Base-by-base conservation (phyloP, 1,140 invertebrate genomes). In the Atta texana region DNA sequence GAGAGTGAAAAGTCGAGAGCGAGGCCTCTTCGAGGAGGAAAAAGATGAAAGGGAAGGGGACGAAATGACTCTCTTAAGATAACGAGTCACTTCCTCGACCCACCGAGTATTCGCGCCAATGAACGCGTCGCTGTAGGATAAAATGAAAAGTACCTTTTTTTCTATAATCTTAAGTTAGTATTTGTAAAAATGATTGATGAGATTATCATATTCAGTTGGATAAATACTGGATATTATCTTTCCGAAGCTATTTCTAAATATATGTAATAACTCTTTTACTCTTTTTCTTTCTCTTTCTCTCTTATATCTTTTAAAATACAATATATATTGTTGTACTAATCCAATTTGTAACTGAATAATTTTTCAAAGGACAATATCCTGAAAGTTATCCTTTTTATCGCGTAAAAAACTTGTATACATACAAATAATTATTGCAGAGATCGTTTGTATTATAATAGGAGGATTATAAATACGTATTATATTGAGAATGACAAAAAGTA, bases 51-150 rank as follows among this genome's bases (percentile, higher is more conserved):
- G 18, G 55, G 85, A 80, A 78, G 61, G 18, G 61, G 85, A 80
- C 53, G 88, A 86, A 92, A 92, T 91, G 90, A 87, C 82, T 92
- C 87, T 92, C 86, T 89, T 86, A 90, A 91, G 90, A 88, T 91
- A 91, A 91, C 90, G 90, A 91, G 90, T 91, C 90, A 91, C 90
- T 88, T 91, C 90, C 80, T 85, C 80, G 85, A 72, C 55, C 64
- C 31, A 68, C 49, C 64, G 74, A 78, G 86, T 89, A 88, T 90
- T 76, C 84, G 74, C 69, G 82, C 74, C 55, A 72, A 51, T 44
- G 66, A 34, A 59, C 18, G 57, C 63, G 88, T 88, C 81, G 86
- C 57, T 24, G 14, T 75, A 61, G 61, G 72, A 82, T 69, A 76
- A 71, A 71, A 69, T 89, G 86, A 59, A 78, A 74, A 72, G 49